Evolutionary conservation across 1,140 invertebrate genomes (phyloP).

Genomic region (Arion vulgaris): DNA sequence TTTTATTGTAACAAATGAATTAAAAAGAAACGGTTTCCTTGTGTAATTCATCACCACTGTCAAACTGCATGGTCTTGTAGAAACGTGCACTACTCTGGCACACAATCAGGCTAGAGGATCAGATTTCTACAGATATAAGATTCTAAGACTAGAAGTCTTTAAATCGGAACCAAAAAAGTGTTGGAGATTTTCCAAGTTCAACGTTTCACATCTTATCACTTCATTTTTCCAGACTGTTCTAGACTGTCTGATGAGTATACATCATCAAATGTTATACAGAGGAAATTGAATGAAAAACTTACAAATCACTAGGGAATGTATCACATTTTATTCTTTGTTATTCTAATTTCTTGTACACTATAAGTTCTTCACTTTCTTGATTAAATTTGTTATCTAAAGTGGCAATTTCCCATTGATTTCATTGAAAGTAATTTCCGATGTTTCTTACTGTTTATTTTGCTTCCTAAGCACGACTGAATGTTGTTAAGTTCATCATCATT

Average conservation of each 20-base stretch:
- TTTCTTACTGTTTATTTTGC: too few relatives aligned
- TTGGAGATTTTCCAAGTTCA: neutral
- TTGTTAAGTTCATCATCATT: too few relatives aligned
- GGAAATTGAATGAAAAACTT: neutral
- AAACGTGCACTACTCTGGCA: neutral
- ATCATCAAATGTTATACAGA: neutral
- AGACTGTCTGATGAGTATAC: neutral
- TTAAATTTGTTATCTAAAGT: too few relatives aligned
- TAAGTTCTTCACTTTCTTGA: too few relatives aligned
- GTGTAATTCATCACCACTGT: neutral
- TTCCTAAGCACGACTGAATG: too few relatives aligned
- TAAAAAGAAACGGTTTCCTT: too few relatives aligned
- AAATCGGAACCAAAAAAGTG: neutral
- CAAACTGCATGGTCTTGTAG: neutral
- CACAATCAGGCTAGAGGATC: neutral
- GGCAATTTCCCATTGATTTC: too few relatives aligned
- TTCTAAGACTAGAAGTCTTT: neutral
- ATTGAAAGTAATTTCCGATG: too few relatives aligned
- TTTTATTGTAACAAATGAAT: too few relatives aligned
- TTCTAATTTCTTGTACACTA: too few relatives aligned
- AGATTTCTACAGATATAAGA: neutral
- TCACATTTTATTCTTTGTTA: too few relatives aligned
- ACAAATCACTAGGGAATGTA: too few relatives aligned
- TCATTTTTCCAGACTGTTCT: neutral
- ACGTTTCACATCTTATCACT: neutral